Percentiles rank a stretch among this genome's conserved stretches.
Evolutionary conservation across 2,113 vertebrate species (phyloP).

Genomic region (Puffinus mauretanicus): DNA sequence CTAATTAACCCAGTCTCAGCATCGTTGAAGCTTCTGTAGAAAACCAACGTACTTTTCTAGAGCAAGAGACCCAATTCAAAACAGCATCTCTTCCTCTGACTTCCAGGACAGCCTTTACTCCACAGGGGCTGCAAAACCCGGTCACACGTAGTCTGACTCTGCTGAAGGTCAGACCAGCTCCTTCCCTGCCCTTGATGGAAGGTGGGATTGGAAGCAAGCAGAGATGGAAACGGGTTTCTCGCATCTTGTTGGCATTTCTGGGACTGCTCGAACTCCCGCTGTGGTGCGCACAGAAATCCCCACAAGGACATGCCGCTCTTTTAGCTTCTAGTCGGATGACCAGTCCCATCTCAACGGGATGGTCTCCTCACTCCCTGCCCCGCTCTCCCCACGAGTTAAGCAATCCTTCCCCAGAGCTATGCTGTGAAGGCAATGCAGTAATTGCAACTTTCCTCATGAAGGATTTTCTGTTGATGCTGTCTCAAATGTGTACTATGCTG

Average conservation of each 20-base stretch:
- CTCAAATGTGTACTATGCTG: not conserved
- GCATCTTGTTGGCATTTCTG: not conserved
- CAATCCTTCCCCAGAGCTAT: not conserved
- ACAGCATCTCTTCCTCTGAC: not conserved
- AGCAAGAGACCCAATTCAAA: not conserved
- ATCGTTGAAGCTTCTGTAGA: not conserved
- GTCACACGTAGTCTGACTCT: not conserved
- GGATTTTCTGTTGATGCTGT: not conserved
- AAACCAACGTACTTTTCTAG: not conserved
- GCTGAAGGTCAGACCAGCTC: not conserved
- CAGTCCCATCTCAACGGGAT: not conserved
- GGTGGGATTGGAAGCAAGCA: not conserved
- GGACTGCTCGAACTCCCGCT: not conserved
- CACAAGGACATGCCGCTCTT: not conserved
- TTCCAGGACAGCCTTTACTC: not conserved
- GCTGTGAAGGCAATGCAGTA: not conserved
- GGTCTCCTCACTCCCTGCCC: not conserved
- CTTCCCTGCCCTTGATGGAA: not conserved
- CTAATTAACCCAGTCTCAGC: constrained; percentile 29
- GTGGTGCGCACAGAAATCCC: not conserved
- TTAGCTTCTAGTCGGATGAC: not conserved
- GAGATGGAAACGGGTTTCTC: not conserved
- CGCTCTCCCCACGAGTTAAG: not conserved
- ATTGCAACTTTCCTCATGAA: not conserved
- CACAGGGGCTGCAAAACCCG: not conserved